phyloP scores from a whole-genome alignment of 2,797 vertebrate species.

The Hafferia zeledoni region DNA sequence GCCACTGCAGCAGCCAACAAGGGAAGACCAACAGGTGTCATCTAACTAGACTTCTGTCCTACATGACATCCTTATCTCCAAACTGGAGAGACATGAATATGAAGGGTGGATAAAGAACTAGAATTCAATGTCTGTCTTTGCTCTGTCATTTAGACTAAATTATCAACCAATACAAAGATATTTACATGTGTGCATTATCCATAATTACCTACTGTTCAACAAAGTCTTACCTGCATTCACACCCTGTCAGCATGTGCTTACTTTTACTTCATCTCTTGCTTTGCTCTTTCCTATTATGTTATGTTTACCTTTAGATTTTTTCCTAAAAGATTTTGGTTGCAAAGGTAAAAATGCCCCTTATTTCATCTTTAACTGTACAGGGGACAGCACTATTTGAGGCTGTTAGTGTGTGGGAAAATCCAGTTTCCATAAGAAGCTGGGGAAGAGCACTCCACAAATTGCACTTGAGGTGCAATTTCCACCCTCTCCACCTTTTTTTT shows the following conservation, averaged over 20 bases:
- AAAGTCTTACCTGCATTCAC: background rate
- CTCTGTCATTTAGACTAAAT: background rate
- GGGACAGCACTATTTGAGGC: rapidly evolving
- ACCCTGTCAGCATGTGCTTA: background rate
- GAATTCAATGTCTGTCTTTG: background rate
- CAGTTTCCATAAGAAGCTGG: background rate
- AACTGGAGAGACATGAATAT: background rate
- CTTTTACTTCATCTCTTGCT: background rate
- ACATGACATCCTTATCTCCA: background rate
- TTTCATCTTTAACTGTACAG: background rate
- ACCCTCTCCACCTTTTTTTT: background rate
- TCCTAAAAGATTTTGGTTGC: background rate
- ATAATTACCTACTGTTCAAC: background rate
- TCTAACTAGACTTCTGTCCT: background rate
- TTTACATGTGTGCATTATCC: background rate
- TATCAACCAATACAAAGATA: background rate
- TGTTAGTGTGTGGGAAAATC: background rate
- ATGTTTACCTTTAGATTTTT: background rate
- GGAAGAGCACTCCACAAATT: background rate
- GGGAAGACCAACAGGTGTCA: background rate
- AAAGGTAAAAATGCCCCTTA: background rate
- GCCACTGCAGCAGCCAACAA: background rate
- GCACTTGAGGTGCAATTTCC: background rate
- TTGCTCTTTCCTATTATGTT: background rate
- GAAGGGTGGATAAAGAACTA: background rate